These are phyloP conservation scores for Camelus dromedarius DNA, from an alignment of 2,113 vertebrate genomes.

Conservation along the genomic window DNA sequence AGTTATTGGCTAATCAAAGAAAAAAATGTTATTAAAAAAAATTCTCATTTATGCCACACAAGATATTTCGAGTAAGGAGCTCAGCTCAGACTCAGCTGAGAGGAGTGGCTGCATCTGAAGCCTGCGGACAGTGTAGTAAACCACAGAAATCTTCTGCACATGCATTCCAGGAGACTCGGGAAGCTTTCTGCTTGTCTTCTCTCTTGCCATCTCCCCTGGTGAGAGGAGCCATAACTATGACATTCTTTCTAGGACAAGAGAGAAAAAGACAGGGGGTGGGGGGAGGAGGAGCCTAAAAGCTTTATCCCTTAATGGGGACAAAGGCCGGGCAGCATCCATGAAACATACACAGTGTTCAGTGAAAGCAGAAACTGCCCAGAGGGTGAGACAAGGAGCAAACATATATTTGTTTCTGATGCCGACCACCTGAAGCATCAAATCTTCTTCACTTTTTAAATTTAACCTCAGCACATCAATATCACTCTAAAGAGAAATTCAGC, in stretches of 20 bases:
- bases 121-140: not conserved
- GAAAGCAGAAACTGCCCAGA: not conserved
- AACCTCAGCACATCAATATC: not conserved
- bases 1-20: constrained; percentile 58
- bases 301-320: not conserved
- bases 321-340: constrained; percentile 29
- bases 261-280: not conserved
- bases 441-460: constrained; percentile 35
- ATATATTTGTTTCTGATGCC: constrained; percentile 67
- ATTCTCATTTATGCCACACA: not conserved
- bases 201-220: not conserved
- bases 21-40: not conserved
- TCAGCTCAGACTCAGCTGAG: not conserved
- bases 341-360: rapidly evolving
- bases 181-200: not conserved
- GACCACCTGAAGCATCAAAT: constrained; percentile 48
- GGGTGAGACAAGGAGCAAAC: constrained; percentile 44
- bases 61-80: not conserved
- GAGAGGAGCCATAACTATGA: constrained; percentile 36
- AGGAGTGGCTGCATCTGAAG: not conserved
- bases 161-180: not conserved
- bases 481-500: constrained; percentile 41
- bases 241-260: constrained; percentile 46
- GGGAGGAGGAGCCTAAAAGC: not conserved
- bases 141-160: not conserved